Evolutionary conservation across 2,888 invertebrate genomes (phyloP).

Genomic region (Protodeltote pygarga): DNA sequence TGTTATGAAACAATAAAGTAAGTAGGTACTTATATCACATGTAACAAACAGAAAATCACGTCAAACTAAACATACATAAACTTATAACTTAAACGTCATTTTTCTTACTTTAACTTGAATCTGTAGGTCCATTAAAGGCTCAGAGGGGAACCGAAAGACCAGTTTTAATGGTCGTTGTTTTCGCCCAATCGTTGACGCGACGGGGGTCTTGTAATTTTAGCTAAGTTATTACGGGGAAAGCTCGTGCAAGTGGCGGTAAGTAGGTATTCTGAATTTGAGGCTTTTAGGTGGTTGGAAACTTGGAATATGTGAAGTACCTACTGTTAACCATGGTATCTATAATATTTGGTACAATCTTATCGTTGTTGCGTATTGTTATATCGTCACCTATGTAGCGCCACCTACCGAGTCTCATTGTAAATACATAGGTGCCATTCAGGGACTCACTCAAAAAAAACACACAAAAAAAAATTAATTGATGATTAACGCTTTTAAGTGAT

Average conservation of each 20-base stretch:
- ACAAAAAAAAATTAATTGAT: no score
- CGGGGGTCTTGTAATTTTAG: constrained; percentile 7
- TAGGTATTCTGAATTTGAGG: constrained; percentile 8
- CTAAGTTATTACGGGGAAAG: constrained; percentile 15
- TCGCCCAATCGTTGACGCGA: not conserved
- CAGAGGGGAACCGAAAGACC: constrained; percentile 41
- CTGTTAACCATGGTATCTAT: no score
- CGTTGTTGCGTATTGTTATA: no score
- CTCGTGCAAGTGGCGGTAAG: constrained; percentile 11
- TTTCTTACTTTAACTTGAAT: constrained; percentile 62
- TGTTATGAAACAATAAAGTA: no score
- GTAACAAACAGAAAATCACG: constrained; percentile 6
- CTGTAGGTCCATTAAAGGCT: constrained; percentile 64
- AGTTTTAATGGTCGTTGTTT: constrained; percentile 26
- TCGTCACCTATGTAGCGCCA: no score
- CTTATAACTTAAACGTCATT: constrained; percentile 49
- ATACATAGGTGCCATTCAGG: no score
- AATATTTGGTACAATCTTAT: no score
- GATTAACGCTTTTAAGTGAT: no score
- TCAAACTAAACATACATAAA: constrained; percentile 12
- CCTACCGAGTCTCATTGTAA: no score
- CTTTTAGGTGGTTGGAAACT: constrained; percentile 11
- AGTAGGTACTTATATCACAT: no score
- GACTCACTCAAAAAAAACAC: no score
- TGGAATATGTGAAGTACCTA: constrained; percentile 2